phyloP scores from a whole-genome alignment of 2,888 invertebrate species.

The Diaprepes abbreviatus region DNA sequence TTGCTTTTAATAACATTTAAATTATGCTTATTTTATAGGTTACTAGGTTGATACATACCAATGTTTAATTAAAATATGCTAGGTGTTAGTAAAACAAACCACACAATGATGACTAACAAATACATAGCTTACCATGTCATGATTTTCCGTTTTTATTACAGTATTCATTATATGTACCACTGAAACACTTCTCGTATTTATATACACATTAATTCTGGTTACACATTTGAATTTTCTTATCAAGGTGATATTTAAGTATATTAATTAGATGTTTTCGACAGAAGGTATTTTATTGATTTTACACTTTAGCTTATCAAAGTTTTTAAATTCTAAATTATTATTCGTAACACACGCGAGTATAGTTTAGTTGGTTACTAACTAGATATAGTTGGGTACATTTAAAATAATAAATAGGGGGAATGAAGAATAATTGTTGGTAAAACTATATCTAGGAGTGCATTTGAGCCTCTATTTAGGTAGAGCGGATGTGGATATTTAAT shows the following conservation, averaged over 20 bases:
- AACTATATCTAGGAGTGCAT: conserved; percentile 7
- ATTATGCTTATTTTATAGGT: too few relatives aligned
- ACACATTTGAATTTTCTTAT: not conserved
- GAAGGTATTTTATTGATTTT: not conserved
- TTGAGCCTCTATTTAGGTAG: conserved; percentile 20
- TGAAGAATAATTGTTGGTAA: conserved; percentile 14
- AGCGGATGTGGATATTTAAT: conserved; percentile 27
- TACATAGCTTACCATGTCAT: conserved; percentile 24
- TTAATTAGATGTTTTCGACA: not conserved
- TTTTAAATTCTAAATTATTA: conserved; percentile 11
- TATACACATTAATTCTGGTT: not conserved
- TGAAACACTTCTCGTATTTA: too few relatives aligned
- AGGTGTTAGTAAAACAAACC: too few relatives aligned
- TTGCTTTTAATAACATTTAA: too few relatives aligned
- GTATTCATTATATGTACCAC: conserved; percentile 21
- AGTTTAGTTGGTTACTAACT: conserved; percentile 5
- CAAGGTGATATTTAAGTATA: not conserved
- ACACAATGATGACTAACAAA: not conserved
- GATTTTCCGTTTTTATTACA: conserved; percentile 36
- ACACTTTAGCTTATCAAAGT: not conserved
- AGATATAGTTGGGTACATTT: conserved; percentile 11
- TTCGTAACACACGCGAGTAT: not conserved
- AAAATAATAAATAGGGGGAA: conserved; percentile 21
- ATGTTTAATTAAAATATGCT: too few relatives aligned
- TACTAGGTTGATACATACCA: too few relatives aligned